Percentiles rank a stretch among this genome's conserved stretches.
These are phyloP conservation scores for Micoletzkya japonica DNA, from an alignment of 2,888 invertebrate species.

Conservation along the genomic window DNA sequence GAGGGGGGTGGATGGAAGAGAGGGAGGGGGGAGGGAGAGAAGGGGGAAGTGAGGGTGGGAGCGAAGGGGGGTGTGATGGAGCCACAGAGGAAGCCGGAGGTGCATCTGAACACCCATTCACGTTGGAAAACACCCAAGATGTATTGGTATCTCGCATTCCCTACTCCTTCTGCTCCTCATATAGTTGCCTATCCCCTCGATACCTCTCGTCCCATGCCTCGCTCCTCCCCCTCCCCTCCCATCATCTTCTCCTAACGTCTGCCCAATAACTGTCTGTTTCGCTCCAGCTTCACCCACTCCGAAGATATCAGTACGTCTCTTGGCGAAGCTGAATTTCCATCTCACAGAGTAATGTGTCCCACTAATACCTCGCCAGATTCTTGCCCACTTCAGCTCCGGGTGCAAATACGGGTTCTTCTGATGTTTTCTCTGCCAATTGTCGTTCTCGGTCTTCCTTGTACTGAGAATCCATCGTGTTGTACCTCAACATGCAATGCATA, in stretches of 20 bases:
- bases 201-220: conserved; percentile 22
- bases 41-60: conserved; percentile 24
- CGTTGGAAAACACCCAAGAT: too few species aligned
- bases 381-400: conserved; percentile 87
- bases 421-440: conserved; percentile 66
- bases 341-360: conserved; percentile 67
- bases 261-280: conserved; percentile 97
- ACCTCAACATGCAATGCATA: conserved; percentile 35
- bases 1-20: conserved; percentile 27
- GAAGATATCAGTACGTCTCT: conserved; percentile 99
- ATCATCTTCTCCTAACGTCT: conserved; percentile 76
- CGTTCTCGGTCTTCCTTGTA: conserved; percentile 92
- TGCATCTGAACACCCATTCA: conserved; percentile 2
- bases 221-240: conserved; percentile 19
- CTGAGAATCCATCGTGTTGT: conserved; percentile 63
- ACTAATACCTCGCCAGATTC: conserved; percentile 71
- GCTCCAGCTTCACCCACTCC: conserved; percentile 81
- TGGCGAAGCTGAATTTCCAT: conserved; percentile 74
- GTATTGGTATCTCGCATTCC: not conserved
- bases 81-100: conserved; percentile 22
- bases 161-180: not conserved
- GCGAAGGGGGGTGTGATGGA: conserved; percentile 28
- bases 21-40: conserved; percentile 15
- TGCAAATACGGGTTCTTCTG: conserved; percentile 81
- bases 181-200: not conserved